Evolutionary conservation across 2,888 invertebrate genomes (phyloP).

Genomic region (Brachyopa scutellaris): DNA sequence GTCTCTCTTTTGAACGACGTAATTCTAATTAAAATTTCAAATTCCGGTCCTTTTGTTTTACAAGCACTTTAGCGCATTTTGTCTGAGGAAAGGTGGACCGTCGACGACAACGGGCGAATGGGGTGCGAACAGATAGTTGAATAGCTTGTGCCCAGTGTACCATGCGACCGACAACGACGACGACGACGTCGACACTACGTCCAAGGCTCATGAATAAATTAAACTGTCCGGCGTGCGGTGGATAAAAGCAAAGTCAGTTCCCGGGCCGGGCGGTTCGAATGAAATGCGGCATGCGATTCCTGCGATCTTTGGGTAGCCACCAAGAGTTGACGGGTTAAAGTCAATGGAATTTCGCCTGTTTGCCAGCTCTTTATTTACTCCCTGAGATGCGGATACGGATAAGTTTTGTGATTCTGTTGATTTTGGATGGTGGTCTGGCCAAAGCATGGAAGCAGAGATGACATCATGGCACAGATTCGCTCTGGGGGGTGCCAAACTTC

Average conservation of each 20-base stretch:
- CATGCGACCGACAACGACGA: constrained; percentile 29
- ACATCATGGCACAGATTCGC: constrained; percentile 23
- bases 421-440: neutral
- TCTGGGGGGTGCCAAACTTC: neutral
- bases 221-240: constrained; percentile 4
- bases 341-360: constrained; percentile 5
- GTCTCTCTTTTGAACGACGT: constrained; percentile 27
- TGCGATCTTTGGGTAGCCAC: neutral
- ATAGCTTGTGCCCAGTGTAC: constrained; percentile 51
- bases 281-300: constrained; percentile 26
- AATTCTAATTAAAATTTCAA: constrained; percentile 68
- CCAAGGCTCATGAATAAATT: constrained; percentile 61
- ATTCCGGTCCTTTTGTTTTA: constrained; percentile 55
- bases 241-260: constrained; percentile 2
- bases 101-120: constrained; percentile 15
- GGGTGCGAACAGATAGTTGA: constrained; percentile 49
- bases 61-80: constrained; percentile 44
- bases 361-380: neutral
- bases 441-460: neutral
- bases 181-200: constrained; percentile 7
- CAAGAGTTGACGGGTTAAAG: constrained; percentile 2
- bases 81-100: neutral
- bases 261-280: neutral
- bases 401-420: neutral
- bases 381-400: no score